Base-by-base conservation (phyloP, 2,888 invertebrate species). In the Drosophila macrospina region DNA sequence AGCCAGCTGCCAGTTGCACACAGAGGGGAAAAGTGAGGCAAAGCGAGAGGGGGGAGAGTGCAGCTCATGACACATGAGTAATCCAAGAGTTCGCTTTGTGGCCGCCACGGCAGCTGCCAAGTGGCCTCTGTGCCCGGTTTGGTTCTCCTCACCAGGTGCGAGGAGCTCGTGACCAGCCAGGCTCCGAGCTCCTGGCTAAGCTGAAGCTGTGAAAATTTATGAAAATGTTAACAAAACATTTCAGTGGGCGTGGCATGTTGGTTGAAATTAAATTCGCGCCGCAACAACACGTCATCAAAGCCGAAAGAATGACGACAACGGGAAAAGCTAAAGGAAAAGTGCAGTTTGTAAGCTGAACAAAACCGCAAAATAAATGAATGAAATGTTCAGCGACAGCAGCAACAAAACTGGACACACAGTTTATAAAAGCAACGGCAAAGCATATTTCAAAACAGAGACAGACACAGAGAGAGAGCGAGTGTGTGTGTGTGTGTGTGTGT, bases 341-440 rank as follows among this genome's bases (percentile, higher is more conserved):
- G 71, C 66, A 71, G 56, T 48, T 48, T 41, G 79, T 76, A 85
- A 81, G 85, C 82, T 79, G 79, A 42, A 48, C 57, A 74, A 74
- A 80, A 81, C 85, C 83, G 69, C 87, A 82, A 75, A 79, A 77
- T 85, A 83, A 83, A 83, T 85, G 87, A 82, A 79, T 77, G 72
- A 84, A 86, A 84, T 79, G 80, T 41, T 52, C 64, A 70, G 74
- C 69, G 64, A 79, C 64, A 32, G 28, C 4, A 42, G 47, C 32
- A 48, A 28, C 34, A 42, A 5, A 15, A 56, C 39, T 61, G 62
- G 57, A 62, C 62, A 67, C 36, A 62, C 56, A 68, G 71, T 86
- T 78, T 71, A 79, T 79, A 85, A 77, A 75, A 74, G 77, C 78
- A 57, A 64, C 60, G 45, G 68, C 48, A 56, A 72, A 77, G 68